A percentile compares a stretch with the other conserved stretches of the same genome.
These are phyloP conservation scores for Euzophera pinguis DNA, from an alignment of 2,888 invertebrate genomes.

Conservation along the genomic window DNA sequence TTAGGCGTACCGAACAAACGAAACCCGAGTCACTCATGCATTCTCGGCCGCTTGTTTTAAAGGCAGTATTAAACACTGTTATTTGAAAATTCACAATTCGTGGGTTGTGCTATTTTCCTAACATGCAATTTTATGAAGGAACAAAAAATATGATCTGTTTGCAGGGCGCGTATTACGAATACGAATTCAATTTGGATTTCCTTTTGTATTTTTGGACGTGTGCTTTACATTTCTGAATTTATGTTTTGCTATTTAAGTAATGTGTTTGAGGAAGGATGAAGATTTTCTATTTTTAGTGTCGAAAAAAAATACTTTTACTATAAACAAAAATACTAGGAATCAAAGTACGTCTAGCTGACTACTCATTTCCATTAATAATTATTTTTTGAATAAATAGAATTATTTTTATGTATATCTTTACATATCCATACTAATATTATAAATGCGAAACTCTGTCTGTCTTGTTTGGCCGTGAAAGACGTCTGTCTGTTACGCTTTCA, in stretches of 20 bases:
- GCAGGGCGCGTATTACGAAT: neutral
- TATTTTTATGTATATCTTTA: too few relatives aligned
- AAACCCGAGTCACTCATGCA: slow-evolving; percentile 36
- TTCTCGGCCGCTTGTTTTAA: slow-evolving; percentile 43
- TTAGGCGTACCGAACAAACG: slow-evolving; percentile 37
- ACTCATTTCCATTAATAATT: too few relatives aligned
- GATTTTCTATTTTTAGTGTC: too few relatives aligned
- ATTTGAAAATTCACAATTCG: slow-evolving; percentile 53
- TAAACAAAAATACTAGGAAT: too few relatives aligned
- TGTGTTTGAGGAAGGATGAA: too few relatives aligned
- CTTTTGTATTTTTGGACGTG: neutral
- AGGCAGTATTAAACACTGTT: slow-evolving; percentile 50
- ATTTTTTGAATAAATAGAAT: too few relatives aligned
- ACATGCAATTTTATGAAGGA: slow-evolving; percentile 55
- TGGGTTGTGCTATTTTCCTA: slow-evolving; percentile 38
- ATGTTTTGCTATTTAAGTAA: neutral
- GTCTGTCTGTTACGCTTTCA: too few relatives aligned
- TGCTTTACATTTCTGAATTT: neutral
- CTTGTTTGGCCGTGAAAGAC: too few relatives aligned
- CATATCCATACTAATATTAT: too few relatives aligned
- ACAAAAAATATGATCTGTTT: slow-evolving; percentile 15
- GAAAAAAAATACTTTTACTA: too few relatives aligned
- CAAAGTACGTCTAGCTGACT: too few relatives aligned
- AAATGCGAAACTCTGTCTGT: too few relatives aligned
- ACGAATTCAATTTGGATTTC: slow-evolving; percentile 1